Conservation (phyloP, 1,140 invertebrate species). For the Meloidogyne hapla region DNA sequence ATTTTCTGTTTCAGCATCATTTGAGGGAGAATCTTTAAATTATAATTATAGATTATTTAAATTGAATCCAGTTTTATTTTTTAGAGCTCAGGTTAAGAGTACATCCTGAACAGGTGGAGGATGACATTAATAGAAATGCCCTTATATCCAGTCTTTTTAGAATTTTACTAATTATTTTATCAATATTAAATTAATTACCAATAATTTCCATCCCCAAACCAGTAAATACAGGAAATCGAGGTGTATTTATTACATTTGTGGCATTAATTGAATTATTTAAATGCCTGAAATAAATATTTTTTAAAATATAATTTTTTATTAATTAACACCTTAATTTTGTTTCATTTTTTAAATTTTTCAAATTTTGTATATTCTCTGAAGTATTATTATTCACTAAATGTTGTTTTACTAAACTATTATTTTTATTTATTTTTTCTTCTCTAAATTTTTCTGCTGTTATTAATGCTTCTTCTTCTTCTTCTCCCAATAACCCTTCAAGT, state of each 20-base stretch:
- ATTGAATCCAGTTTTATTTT: no score
- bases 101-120: no score
- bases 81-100: no score
- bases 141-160: no score
- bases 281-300: background rate
- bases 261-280: background rate
- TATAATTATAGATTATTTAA: no score
- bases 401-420: no score
- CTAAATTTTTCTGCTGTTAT: background rate
- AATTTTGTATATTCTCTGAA: background rate
- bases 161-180: no score
- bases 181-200: background rate
- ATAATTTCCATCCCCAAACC: slow-evolving; percentile 25
- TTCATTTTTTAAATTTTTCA: slow-evolving; percentile 3
- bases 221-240: slow-evolving; percentile 26
- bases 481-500: background rate
- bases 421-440: background rate
- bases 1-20: background rate
- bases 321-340: background rate
- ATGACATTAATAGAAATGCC: no score
- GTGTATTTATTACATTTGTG: slow-evolving; percentile 7
- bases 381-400: background rate
- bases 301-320: background rate
- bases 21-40: background rate
- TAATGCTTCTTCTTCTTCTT: background rate